Evolutionary conservation across 2,888 invertebrate species (phyloP).

Genomic region (Erpobdella octoculata): DNA sequence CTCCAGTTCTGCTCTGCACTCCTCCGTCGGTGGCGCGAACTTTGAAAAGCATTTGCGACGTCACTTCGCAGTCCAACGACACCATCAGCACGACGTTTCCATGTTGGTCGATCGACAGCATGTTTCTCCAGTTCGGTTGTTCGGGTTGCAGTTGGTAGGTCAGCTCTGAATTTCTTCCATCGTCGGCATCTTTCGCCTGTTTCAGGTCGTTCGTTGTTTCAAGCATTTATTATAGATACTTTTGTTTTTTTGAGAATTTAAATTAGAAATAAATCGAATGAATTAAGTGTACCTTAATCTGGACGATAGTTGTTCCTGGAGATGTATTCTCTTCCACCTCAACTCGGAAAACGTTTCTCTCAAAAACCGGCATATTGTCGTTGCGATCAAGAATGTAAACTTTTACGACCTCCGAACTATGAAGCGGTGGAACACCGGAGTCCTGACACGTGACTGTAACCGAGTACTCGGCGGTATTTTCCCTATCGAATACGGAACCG

Average conservation of each 20-base stretch:
- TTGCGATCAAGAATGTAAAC: constrained; percentile 13
- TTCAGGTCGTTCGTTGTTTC: not conserved
- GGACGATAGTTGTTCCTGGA: not conserved
- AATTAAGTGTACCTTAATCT: not conserved
- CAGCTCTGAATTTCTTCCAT: not conserved
- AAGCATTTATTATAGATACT: not conserved
- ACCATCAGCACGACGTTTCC: not conserved
- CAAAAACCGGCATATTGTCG: constrained; percentile 33
- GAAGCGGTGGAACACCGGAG: not conserved
- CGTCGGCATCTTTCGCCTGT: constrained; percentile 18
- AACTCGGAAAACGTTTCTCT: constrained; percentile 23
- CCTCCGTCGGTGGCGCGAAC: constrained; percentile 10
- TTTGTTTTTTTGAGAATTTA: not conserved
- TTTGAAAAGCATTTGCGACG: not conserved
- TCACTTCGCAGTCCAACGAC: constrained; percentile 13
- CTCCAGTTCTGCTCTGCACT: not conserved
- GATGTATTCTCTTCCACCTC: constrained; percentile 43
- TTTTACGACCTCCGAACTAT: not conserved
- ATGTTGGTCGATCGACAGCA: not conserved
- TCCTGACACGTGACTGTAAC: not conserved
- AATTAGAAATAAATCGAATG: not conserved
- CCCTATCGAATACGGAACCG: not conserved
- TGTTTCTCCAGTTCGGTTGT: not conserved
- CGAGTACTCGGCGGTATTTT: not conserved
- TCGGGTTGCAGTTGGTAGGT: not conserved